Evolutionary conservation across 2,797 vertebrate species (phyloP).

Genomic region (Myotis daubentonii): DNA sequence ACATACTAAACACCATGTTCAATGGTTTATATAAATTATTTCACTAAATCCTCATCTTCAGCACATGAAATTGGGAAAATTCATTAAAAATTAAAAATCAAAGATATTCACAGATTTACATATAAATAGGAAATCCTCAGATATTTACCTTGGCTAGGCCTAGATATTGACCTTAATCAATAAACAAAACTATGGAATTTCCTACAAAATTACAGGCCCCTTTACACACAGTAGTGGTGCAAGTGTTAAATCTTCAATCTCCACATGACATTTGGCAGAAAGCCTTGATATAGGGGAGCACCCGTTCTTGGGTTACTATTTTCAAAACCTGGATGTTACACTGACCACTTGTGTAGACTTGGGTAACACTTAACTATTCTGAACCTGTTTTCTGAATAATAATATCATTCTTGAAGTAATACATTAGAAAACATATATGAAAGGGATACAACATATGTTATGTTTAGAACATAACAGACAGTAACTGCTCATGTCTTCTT

Average conservation of each 20-base stretch:
- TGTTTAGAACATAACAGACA: not conserved
- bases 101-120: constrained; percentile 12
- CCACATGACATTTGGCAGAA: constrained; percentile 22
- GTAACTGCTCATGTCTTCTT: not conserved
- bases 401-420: constrained; percentile 17
- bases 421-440: constrained; percentile 26
- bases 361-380: not conserved
- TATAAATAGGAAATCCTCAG: not conserved
- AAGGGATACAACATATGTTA: not conserved
- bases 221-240: not conserved
- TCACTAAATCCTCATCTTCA: constrained; percentile 37
- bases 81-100: constrained; percentile 32
- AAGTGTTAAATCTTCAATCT: not conserved
- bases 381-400: constrained; percentile 13
- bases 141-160: not conserved
- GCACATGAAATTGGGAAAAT: constrained; percentile 17
- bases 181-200: not conserved
- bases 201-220: not conserved
- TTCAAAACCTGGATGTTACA: constrained; percentile 8
- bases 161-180: not conserved
- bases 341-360: not conserved
- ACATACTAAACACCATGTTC: not conserved
- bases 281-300: not conserved
- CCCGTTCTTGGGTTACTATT: not conserved
- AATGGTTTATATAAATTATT: constrained; percentile 46